phyloP scores from a whole-genome alignment of 2,888 invertebrate species.

The Sialis fuliginosa region DNA sequence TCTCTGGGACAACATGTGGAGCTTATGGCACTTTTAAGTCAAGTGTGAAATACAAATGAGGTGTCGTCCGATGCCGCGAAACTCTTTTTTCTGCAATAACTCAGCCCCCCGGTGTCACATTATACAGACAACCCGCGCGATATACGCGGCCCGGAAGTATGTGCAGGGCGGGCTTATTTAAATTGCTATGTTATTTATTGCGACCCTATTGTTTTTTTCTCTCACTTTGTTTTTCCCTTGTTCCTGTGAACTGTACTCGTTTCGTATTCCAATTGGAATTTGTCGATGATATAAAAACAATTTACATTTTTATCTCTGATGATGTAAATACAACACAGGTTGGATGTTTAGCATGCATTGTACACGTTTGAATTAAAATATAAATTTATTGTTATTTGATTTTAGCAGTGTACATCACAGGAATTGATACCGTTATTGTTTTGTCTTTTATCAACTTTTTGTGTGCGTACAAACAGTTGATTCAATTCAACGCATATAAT shows the following conservation, averaged over 20 bases:
- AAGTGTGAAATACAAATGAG: conserved; percentile 4
- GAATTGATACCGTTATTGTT: too few species aligned
- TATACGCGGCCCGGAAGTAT: background rate
- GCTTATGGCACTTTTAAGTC: conserved; percentile 3
- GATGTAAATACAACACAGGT: too few species aligned
- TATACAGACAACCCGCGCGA: background rate
- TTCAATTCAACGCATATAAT: too few species aligned
- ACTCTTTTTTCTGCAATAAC: background rate
- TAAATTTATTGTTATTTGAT: background rate
- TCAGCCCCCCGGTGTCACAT: background rate
- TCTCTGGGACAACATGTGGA: conserved; percentile 1
- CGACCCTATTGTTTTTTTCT: background rate
- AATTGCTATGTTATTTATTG: background rate
- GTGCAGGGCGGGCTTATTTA: background rate
- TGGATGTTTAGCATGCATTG: background rate
- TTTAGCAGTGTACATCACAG: too few species aligned
- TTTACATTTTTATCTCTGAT: too few species aligned
- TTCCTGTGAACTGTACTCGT: too few species aligned
- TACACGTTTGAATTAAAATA: background rate
- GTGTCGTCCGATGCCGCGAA: background rate
- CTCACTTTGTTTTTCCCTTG: background rate
- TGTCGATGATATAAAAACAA: too few species aligned
- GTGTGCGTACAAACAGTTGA: too few species aligned
- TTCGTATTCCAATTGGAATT: too few species aligned
- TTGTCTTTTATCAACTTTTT: too few species aligned